Evolutionary conservation across 2,888 invertebrate genomes (phyloP).

Genomic region (Athrips mouffetella): DNA sequence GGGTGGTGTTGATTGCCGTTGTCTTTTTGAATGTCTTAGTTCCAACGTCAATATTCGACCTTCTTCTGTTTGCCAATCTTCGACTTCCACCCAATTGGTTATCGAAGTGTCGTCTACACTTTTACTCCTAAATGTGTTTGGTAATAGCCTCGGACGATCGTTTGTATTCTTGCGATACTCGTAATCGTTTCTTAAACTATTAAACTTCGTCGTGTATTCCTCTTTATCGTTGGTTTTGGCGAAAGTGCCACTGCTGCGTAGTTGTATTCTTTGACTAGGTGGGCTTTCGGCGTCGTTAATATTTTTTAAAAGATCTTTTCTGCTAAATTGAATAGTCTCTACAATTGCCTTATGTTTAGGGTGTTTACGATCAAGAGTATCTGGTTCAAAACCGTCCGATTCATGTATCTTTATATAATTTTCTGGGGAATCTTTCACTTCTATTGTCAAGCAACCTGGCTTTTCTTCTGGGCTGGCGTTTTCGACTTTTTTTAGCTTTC

Average conservation of each 20-base stretch:
- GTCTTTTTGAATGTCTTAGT: constrained; percentile 84
- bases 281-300: constrained; percentile 41
- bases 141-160: constrained; percentile 57
- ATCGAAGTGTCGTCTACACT: constrained; percentile 47
- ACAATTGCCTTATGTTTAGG: constrained; percentile 59
- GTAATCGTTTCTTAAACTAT: constrained; percentile 85
- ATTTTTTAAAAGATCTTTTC: constrained; percentile 53
- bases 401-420: constrained; percentile 87
- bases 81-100: constrained; percentile 50
- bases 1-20: constrained; percentile 79
- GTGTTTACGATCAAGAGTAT: constrained; percentile 89
- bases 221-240: constrained; percentile 68
- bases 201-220: constrained; percentile 71
- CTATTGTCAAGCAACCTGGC: constrained; percentile 89
- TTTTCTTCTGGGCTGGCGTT: constrained; percentile 76
- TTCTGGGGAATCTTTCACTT: constrained; percentile 88
- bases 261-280: constrained; percentile 75
- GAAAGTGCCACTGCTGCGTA: constrained; percentile 85
- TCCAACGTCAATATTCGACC: constrained; percentile 84
- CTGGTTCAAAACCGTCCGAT: constrained; percentile 90
- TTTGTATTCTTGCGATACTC: constrained; percentile 79
- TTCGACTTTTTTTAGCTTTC: constrained; percentile 72
- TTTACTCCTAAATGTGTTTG: constrained; percentile 34
- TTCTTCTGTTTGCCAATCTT: constrained; percentile 70
- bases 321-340: constrained; percentile 51